Conservation (phyloP, 2,888 invertebrate genomes). For the Cremastobaeus sp. region DNA sequence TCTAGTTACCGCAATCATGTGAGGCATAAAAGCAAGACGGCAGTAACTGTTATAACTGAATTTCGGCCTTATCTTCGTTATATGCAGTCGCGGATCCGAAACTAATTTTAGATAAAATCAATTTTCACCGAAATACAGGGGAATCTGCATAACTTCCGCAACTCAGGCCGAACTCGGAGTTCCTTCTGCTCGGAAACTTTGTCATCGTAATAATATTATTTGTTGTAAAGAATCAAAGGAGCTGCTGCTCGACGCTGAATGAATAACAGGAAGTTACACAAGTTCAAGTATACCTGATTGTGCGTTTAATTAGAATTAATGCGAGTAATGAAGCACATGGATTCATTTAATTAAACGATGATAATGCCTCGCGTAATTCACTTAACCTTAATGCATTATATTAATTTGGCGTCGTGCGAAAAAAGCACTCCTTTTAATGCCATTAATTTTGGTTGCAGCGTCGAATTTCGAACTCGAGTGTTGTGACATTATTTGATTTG, state of each 20-base stretch:
- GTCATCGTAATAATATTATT: no score
- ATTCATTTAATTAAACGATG: neutral
- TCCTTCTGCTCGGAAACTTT: no score
- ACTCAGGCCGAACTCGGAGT: no score
- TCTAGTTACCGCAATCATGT: constrained; percentile 25
- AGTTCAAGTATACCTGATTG: no score
- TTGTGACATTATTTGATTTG: constrained; percentile 55
- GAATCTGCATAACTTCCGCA: constrained; percentile 1
- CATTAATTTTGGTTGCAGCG: constrained; percentile 27
- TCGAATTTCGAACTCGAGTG: constrained; percentile 28
- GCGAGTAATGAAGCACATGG: no score
- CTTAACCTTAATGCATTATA: constrained; percentile 12
- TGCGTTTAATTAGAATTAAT: no score
- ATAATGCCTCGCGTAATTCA: constrained; percentile 6
- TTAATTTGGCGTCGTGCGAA: constrained; percentile 14
- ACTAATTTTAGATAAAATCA: constrained; percentile 4
- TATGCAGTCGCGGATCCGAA: neutral
- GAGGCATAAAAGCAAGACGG: constrained; percentile 21
- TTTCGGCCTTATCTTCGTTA: constrained; percentile 19
- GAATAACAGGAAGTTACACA: neutral
- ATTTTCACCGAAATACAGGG: neutral
- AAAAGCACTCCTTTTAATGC: constrained; percentile 12
- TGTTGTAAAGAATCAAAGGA: no score
- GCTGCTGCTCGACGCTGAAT: no score
- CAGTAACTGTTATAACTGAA: constrained; percentile 18